Conservation (phyloP, 2,113 vertebrate species). For the Cavia porcellus region DNA sequence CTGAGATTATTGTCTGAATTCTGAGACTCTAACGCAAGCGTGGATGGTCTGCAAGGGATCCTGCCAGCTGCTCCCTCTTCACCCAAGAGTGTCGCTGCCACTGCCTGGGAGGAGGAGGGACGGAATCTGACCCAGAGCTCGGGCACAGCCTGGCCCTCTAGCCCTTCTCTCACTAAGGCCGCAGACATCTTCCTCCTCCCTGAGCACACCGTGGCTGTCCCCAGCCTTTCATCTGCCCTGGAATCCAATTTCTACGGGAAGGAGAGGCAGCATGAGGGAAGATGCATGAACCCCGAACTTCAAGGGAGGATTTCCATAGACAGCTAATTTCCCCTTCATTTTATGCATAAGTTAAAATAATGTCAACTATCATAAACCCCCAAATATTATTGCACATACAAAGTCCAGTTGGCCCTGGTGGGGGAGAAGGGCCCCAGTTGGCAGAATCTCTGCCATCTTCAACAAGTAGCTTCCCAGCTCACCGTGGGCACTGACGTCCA, state of each 20-base stretch:
- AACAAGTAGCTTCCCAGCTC: background rate
- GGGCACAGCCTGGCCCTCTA: background rate
- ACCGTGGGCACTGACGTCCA: background rate
- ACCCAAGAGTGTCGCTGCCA: background rate
- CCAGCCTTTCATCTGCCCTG: background rate
- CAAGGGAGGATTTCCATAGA: background rate
- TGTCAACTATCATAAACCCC: background rate
- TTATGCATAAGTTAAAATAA: background rate
- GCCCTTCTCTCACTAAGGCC: background rate
- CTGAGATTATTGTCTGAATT: background rate
- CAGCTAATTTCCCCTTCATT: background rate
- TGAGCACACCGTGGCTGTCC: background rate
- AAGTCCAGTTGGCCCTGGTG: background rate
- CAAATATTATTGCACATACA: background rate
- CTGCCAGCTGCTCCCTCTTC: background rate
- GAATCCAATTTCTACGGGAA: background rate
- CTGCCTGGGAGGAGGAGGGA: background rate
- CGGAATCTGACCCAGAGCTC: background rate
- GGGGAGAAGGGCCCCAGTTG: background rate
- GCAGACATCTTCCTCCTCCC: background rate
- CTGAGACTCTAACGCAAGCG: background rate
- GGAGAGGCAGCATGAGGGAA: background rate
- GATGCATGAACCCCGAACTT: background rate
- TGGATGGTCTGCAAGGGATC: background rate
- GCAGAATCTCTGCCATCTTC: background rate